phyloP scores from a whole-genome alignment of 2,888 invertebrate species.

The Acronicta alni region DNA sequence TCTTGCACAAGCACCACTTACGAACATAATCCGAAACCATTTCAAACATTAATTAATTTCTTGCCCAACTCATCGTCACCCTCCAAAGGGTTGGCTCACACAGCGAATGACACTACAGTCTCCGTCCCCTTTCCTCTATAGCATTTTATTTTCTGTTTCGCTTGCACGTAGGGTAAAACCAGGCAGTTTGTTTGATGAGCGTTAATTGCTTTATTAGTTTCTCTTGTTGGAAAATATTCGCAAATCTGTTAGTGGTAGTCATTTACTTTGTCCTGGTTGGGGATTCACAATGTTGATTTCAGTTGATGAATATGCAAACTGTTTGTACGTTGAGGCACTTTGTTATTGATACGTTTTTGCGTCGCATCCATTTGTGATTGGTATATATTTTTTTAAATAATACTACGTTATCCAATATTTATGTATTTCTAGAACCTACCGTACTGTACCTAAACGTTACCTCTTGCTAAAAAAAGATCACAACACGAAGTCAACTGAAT shows the following conservation, averaged over 20 bases:
- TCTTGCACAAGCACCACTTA: constrained; percentile 35
- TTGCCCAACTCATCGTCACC: constrained; percentile 53
- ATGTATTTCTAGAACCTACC: too few relatives aligned
- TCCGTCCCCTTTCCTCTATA: constrained; percentile 15
- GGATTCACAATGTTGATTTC: constrained; percentile 27
- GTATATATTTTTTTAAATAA: too few relatives aligned
- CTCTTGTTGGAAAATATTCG: constrained; percentile 54
- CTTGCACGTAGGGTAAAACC: constrained; percentile 23
- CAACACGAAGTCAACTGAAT: not conserved
- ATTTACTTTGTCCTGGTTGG: constrained; percentile 18
- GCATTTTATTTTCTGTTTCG: not conserved
- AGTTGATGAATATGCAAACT: constrained; percentile 15
- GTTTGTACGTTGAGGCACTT: not conserved
- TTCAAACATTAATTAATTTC: constrained; percentile 57
- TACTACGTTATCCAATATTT: too few relatives aligned
- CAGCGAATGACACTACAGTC: constrained; percentile 40
- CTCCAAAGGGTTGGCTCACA: constrained; percentile 48
- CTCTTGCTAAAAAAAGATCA: too few relatives aligned
- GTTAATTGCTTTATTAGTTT: constrained; percentile 59
- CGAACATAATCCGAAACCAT: constrained; percentile 49
- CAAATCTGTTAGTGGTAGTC: constrained; percentile 33
- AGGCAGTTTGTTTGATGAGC: constrained; percentile 50
- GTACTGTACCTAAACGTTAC: too few relatives aligned
- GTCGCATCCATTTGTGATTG: not conserved
- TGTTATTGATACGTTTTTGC: not conserved